Evolutionary conservation across 2,113 vertebrate genomes (phyloP).

Genomic region (Protomyctophum bolini): DNA sequence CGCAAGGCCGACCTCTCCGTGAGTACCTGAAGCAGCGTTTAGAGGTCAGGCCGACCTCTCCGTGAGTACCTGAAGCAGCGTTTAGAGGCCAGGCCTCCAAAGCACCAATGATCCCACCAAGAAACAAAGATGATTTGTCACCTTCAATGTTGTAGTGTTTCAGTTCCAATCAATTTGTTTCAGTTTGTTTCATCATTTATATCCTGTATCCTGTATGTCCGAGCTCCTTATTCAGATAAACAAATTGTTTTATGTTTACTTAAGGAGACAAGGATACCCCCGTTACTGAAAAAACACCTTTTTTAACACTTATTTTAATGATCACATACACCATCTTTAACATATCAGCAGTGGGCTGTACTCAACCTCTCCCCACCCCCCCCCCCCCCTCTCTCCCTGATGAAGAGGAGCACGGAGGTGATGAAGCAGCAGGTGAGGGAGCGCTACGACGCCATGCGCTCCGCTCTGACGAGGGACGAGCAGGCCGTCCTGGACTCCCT

Average conservation of each 20-base stretch:
- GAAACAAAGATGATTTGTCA: too few species aligned
- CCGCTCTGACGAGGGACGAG: constrained; percentile 67
- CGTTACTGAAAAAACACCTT: background rate
- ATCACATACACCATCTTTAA: background rate
- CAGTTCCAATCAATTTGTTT: too few species aligned
- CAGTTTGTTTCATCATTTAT: too few species aligned
- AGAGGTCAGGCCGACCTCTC: background rate
- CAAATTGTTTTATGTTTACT: background rate
- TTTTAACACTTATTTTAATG: too few species aligned
- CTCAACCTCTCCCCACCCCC: background rate
- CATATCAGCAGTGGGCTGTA: too few species aligned
- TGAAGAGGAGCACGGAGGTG: constrained; percentile 68
- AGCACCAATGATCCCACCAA: too few species aligned
- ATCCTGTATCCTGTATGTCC: too few species aligned
- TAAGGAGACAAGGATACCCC: background rate
- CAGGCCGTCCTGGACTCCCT: constrained; percentile 60
- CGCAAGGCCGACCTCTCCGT: constrained; percentile 71
- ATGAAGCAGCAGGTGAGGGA: constrained; percentile 74
- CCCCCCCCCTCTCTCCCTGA: background rate
- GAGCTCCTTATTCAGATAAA: too few species aligned
- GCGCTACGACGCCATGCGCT: constrained; percentile 63
- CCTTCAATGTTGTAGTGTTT: too few species aligned
- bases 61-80: background rate
- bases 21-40: constrained; percentile 35
- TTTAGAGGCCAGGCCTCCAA: background rate